These are phyloP conservation scores for Catajapyx aquilonaris DNA, from an alignment of 1,140 invertebrate species.

Conservation along the genomic window DNA sequence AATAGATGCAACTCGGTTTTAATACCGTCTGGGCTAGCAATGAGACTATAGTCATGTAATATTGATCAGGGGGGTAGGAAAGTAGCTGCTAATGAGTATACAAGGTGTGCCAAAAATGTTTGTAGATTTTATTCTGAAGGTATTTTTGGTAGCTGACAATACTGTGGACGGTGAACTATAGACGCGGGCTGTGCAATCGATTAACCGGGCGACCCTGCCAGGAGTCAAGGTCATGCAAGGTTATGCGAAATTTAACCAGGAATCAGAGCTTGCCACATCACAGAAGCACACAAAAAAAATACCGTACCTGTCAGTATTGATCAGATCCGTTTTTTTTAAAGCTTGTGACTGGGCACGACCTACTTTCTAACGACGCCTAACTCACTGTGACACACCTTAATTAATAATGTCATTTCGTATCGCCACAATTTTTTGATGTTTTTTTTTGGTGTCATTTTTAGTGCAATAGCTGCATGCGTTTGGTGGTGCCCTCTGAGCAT, in stretches of 20 bases:
- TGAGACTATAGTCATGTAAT: not conserved
- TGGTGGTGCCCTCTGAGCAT: slow-evolving; percentile 64
- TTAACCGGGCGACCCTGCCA: no score
- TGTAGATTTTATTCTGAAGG: slow-evolving; percentile 1
- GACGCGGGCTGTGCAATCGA: no score
- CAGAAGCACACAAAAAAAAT: no score
- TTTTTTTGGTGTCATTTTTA: slow-evolving; percentile 24
- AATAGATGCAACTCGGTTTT: not conserved
- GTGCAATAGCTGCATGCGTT: slow-evolving; percentile 76
- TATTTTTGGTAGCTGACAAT: not conserved
- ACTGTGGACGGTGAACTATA: no score
- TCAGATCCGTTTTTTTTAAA: no score
- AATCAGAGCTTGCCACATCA: no score
- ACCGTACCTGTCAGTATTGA: no score
- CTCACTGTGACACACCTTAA: not conserved
- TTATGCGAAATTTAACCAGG: not conserved
- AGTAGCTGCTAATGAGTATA: not conserved
- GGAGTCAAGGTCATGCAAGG: no score
- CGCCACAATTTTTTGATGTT: slow-evolving; percentile 6
- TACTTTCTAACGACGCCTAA: no score
- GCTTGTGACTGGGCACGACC: no score
- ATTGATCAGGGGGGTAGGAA: not conserved
- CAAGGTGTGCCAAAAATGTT: not conserved
- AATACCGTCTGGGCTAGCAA: no score
- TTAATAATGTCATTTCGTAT: slow-evolving; percentile 2